A percentile compares a stretch with the other conserved stretches of the same genome.
Conservation (phyloP, 1,140 invertebrate genomes). For the Diabrotica undecimpunctata region DNA sequence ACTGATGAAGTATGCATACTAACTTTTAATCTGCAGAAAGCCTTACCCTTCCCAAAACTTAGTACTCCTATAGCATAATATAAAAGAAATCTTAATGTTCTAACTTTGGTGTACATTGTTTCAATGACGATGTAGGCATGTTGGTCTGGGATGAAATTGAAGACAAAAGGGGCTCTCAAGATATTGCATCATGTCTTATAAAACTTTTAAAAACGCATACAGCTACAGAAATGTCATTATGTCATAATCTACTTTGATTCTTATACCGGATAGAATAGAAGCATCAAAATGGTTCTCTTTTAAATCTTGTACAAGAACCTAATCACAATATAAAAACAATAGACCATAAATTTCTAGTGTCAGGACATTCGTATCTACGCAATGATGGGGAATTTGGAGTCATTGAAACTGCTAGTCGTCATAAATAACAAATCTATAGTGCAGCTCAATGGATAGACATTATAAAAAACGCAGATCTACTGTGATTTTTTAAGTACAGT, state of each 20-base stretch:
- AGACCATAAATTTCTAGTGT: constrained; percentile 22
- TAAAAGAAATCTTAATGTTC: constrained; percentile 18
- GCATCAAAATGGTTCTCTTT: constrained; percentile 15
- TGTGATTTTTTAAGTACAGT: no score
- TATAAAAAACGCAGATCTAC: not conserved
- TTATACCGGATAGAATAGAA: constrained; percentile 23
- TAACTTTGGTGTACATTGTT: constrained; percentile 21
- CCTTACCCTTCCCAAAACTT: constrained; percentile 19
- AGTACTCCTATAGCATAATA: constrained; percentile 17
- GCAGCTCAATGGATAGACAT: not conserved
- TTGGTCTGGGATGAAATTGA: constrained; percentile 24
- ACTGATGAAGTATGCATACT: constrained; percentile 10
- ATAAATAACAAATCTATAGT: not conserved
- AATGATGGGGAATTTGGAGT: constrained; percentile 22
- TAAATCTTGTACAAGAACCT: constrained; percentile 14
- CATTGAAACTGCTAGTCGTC: constrained; percentile 5
- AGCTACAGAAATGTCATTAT: not conserved
- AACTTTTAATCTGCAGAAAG: constrained; percentile 25
- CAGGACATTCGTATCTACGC: constrained; percentile 17
- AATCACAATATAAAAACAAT: not conserved
- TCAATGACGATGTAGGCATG: constrained; percentile 14
- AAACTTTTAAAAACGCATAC: constrained; percentile 13
- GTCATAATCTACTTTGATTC: constrained; percentile 22
- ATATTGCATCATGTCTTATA: no score
- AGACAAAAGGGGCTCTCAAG: no score